A percentile compares a stretch with the other conserved stretches of the same genome.
Conservation (phyloP, 1,140 invertebrate species). For the Saxidomus purpurata region DNA sequence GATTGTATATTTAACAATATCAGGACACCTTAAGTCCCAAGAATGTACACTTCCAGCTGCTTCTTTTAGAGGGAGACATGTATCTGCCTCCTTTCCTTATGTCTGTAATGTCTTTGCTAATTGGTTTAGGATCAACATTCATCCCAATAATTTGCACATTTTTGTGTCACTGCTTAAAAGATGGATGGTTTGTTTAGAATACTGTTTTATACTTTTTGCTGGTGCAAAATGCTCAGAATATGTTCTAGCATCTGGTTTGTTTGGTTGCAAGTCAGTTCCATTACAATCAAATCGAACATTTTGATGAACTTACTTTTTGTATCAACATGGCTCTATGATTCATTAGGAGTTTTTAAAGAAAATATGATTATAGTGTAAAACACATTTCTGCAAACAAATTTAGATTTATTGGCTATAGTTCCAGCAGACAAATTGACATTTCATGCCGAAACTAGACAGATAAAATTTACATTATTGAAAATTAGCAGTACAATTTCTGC, state of each 20-base stretch:
- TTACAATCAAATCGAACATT: no score
- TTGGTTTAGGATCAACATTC: background rate
- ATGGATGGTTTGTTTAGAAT: slow-evolving; percentile 21
- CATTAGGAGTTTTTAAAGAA: no score
- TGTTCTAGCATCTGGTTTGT: background rate
- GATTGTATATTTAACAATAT: no score
- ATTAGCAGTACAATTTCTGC: background rate
- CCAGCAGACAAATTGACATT: background rate
- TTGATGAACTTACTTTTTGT: no score
- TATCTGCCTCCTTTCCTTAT: background rate
- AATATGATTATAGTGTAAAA: no score
- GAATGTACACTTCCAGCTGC: no score
- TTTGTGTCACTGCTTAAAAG: slow-evolving; percentile 18
- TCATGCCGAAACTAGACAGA: background rate
- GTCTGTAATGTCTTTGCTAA: slow-evolving; percentile 2
- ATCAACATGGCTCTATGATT: no score
- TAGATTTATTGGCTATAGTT: no score
- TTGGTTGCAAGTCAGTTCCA: background rate
- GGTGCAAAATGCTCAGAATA: background rate
- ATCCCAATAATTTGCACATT: background rate
- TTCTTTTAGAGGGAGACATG: no score
- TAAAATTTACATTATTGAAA: background rate
- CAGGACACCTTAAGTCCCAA: background rate
- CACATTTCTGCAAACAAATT: no score
- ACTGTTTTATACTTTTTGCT: background rate